Evolutionary conservation across 1,140 invertebrate species (phyloP).

Genomic region (Mylabris phalerata): DNA sequence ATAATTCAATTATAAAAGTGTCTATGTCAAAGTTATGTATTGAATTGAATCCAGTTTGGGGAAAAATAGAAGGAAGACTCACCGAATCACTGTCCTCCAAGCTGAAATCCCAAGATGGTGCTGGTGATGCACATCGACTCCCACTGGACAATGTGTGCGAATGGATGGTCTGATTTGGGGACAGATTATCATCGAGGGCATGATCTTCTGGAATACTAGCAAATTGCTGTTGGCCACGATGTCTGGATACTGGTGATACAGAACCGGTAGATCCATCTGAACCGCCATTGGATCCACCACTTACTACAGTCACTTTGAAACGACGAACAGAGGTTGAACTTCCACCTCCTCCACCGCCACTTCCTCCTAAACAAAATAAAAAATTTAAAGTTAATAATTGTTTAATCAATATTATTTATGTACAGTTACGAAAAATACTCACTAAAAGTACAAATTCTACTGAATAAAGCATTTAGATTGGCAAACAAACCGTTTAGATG

Average conservation of each 20-base stretch:
- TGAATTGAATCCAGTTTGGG: too few species aligned
- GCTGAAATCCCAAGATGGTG: constrained; percentile 39
- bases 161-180: constrained; percentile 14
- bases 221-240: constrained; percentile 33
- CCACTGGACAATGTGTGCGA: constrained; percentile 10
- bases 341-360: neutral
- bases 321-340: constrained; percentile 23
- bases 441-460: too few species aligned
- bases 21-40: too few species aligned
- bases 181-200: constrained; percentile 29
- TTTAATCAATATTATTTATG: neutral
- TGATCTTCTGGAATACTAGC: constrained; percentile 40
- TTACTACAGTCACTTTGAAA: constrained; percentile 40
- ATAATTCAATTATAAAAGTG: too few species aligned
- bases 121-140: constrained; percentile 34
- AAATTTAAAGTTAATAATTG: constrained; percentile 1
- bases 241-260: constrained; percentile 33
- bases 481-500: too few species aligned
- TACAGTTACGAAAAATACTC: neutral
- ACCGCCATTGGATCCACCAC: constrained; percentile 19
- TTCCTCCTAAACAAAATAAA: constrained; percentile 14
- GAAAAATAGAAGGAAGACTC: constrained; percentile 9
- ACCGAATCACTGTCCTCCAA: constrained; percentile 36
- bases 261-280: constrained; percentile 18
- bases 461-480: too few species aligned